These are phyloP conservation scores for Hylomyscus alleni DNA, from an alignment of 2,797 vertebrate genomes.

Conservation along the genomic window DNA sequence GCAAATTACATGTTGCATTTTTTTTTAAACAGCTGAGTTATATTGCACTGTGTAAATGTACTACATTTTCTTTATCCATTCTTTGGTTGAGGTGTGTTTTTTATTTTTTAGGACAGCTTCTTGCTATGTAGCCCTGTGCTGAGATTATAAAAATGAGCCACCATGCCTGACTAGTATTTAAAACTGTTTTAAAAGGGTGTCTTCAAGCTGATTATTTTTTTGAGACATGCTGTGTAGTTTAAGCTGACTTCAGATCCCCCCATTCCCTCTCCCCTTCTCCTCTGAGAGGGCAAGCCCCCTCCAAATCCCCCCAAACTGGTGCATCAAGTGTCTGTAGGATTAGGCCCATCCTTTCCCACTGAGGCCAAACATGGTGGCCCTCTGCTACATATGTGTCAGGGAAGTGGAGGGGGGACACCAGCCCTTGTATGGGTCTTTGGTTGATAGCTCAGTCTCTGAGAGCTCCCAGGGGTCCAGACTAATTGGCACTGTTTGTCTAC, in stretches of 20 bases:
- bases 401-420: not conserved
- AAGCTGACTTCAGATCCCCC: not conserved
- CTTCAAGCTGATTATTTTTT: slow-evolving; percentile 31
- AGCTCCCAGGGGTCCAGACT: not conserved
- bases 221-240: not conserved
- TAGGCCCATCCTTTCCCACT: not conserved
- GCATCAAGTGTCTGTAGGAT: not conserved
- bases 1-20: not conserved
- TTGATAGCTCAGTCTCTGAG: not conserved
- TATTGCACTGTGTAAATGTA: not conserved
- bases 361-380: not conserved
- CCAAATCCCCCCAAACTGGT: not conserved
- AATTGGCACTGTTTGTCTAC: not conserved
- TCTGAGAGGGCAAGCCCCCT: not conserved
- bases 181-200: slow-evolving; percentile 17
- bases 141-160: not conserved
- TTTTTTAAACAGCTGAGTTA: not conserved
- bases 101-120: not conserved
- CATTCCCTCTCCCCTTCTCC: not conserved
- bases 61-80: not conserved
- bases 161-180: not conserved
- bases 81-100: not conserved
- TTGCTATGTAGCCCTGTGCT: not conserved
- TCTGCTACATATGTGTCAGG: not conserved
- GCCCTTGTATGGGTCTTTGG: too few species aligned